Evolutionary conservation across 2,888 invertebrate species (phyloP).

Genomic region (Allolobophora icterica): DNA sequence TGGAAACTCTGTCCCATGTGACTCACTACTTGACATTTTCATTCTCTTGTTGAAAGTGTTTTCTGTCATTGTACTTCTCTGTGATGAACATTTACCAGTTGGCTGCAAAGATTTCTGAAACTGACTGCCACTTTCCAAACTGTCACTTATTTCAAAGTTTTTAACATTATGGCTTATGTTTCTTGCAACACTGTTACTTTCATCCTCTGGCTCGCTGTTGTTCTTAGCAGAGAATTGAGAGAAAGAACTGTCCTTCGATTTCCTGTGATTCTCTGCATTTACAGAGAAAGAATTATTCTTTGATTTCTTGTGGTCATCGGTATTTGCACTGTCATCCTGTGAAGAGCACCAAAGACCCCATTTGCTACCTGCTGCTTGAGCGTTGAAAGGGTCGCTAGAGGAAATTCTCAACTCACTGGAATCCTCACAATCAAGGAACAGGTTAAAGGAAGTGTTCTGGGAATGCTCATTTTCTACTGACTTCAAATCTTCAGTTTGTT

Average conservation of each 20-base stretch:
- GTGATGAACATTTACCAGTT: neutral
- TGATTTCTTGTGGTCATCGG: neutral
- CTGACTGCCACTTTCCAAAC: neutral
- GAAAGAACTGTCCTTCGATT: neutral
- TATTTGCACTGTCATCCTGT: neutral
- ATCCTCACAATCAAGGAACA: neutral
- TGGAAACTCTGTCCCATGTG: neutral
- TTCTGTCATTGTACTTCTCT: neutral
- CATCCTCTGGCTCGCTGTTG: neutral
- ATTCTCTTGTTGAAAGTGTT: slow-evolving; percentile 3
- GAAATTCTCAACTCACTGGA: neutral
- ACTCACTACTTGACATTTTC: neutral
- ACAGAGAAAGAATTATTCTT: neutral
- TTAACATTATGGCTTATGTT: neutral
- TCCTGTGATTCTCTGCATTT: neutral
- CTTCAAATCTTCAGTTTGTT: neutral
- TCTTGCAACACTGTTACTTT: neutral
- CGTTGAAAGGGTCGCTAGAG: neutral
- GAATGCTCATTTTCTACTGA: neutral
- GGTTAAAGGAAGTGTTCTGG: neutral
- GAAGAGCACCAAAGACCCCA: neutral
- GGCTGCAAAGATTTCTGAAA: neutral
- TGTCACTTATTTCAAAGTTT: neutral
- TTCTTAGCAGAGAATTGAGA: neutral
- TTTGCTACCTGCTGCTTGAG: neutral